Evolutionary conservation across 2,797 vertebrate genomes (phyloP), one percentile per base, ranked within the genome.

Genomic region (Caiman crocodilus): DNA sequence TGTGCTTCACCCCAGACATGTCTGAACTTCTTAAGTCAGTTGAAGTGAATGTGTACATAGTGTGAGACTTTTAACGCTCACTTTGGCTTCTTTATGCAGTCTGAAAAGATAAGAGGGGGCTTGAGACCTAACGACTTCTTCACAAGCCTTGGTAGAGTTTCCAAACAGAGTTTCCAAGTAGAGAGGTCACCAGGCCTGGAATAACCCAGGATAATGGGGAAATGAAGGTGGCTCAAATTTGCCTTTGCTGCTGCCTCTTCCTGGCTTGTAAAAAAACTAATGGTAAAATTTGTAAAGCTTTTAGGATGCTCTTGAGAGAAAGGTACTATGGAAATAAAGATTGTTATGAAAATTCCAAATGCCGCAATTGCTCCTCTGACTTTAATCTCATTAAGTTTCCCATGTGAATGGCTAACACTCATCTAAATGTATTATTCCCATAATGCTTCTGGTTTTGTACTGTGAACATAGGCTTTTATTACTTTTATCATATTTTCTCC

Each of bases 231-330:
- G 2, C 59, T 71, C 16, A 32, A 65, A 79, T 4, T 9, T 57
- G 30, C 4, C 7, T 5, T 79, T 57, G 17, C 30, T 76, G 25
- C 21, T 75, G 85, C 56, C 20, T 23, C 61, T 61, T 79, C 50
- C 78, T 35, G 57, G 42, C 58, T 60, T 56, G 18, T 55, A 10
- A 2, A 50, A 42, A 18, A 32, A 7, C 17, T 0, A 0, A 50
- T 16, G 64, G 79, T 78, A 23, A 55, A 21, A 61, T 61, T 69
- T 4, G 65, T 77, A 64, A 13, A 75, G 77, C 50, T 85, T 58
- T 81, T 28, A 3, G 71, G 7, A 4, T 56, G 42, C 16, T 61
- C 79, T 87, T 57, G 3, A 75, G 74, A 75, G 32, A 59, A 71
- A 65, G 21, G 50, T 5, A 14, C 7, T 23, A 4, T 2, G 57